phyloP scores from a whole-genome alignment of 1,140 invertebrate species.

The Sarcophaga bullata region DNA sequence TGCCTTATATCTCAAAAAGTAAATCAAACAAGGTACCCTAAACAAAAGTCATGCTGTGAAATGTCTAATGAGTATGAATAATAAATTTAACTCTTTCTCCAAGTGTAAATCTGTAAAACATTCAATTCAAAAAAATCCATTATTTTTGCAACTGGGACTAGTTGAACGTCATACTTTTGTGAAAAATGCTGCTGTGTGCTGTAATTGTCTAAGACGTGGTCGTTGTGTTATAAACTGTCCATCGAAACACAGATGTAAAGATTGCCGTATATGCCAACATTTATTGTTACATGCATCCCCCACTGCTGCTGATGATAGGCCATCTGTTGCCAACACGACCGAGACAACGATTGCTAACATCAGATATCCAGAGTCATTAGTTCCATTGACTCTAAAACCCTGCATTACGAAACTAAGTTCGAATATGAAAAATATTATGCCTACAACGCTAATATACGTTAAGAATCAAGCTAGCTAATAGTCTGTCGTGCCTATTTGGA shows the following conservation, averaged over 20 bases:
- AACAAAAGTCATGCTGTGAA: not conserved
- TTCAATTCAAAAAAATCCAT: not conserved
- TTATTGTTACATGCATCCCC: not conserved
- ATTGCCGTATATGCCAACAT: not conserved
- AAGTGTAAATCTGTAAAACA: not conserved
- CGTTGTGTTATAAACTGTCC: not conserved
- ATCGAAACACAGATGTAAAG: not conserved
- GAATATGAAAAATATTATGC: not conserved
- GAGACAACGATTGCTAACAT: not conserved
- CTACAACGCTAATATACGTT: not conserved
- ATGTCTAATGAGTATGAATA: not conserved
- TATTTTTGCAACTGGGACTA: not conserved
- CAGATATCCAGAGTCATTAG: not conserved
- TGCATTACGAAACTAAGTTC: not conserved
- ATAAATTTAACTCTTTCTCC: not conserved
- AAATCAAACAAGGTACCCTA: not conserved
- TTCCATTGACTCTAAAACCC: too few species aligned
- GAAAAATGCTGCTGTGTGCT: too few species aligned
- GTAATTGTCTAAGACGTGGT: not conserved
- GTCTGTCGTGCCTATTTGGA: conserved; percentile 30
- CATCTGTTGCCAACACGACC: not conserved
- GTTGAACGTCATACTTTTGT: too few species aligned
- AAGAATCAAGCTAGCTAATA: not conserved
- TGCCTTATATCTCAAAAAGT: not conserved
- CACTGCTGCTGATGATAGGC: too few species aligned